phyloP scores from a whole-genome alignment of 2,113 vertebrate species.

The Casuarius casuarius region DNA sequence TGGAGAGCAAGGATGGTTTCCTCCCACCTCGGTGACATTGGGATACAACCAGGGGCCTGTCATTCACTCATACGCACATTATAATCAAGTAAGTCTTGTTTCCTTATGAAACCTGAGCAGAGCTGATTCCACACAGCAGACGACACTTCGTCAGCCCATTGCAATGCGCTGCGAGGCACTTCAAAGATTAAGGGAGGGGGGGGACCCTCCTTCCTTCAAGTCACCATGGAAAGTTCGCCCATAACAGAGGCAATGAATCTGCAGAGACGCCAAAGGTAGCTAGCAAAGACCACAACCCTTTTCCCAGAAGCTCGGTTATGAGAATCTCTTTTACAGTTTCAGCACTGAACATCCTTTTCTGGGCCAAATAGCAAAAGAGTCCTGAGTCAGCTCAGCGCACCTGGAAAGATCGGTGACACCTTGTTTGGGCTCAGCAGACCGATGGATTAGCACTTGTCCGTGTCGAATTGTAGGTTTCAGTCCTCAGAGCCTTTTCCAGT shows the following conservation, averaged over 20 bases:
- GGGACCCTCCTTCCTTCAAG: background rate
- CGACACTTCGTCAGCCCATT: background rate
- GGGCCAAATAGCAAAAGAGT: background rate
- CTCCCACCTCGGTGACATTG: background rate
- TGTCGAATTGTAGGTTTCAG: background rate
- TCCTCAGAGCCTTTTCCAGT: slow-evolving; percentile 24
- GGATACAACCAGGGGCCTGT: background rate
- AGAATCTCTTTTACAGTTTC: background rate
- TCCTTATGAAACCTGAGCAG: background rate
- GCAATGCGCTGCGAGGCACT: background rate
- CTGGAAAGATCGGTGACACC: background rate
- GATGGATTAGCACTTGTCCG: slow-evolving; percentile 15
- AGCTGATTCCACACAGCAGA: background rate
- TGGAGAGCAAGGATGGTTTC: background rate
- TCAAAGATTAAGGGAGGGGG: background rate
- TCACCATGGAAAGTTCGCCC: background rate
- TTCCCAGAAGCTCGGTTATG: background rate
- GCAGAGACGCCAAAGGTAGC: background rate
- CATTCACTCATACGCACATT: background rate
- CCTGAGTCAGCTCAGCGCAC: background rate
- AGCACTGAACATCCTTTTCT: background rate
- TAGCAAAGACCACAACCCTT: background rate
- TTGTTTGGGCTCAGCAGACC: background rate
- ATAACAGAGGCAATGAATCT: background rate
- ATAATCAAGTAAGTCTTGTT: background rate